Conservation (phyloP, 2,888 invertebrate species). For the Orgyia antiqua region DNA sequence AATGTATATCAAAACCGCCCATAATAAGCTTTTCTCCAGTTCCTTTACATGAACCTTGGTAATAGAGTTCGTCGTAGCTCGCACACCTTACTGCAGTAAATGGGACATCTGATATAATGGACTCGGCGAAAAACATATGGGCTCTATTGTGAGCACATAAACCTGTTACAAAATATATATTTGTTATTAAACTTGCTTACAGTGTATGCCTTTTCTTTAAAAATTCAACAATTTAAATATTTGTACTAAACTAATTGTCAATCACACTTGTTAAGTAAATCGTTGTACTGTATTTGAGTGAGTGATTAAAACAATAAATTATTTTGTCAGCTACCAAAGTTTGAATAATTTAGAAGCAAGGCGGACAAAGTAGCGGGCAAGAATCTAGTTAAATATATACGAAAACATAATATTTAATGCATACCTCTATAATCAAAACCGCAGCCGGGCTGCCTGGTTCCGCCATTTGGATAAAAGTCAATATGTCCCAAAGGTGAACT, state of each 20-base stretch:
- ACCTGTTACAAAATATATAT: slow-evolving; percentile 35
- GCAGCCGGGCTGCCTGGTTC: slow-evolving; percentile 78
- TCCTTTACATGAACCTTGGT: slow-evolving; percentile 58
- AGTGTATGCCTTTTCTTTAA: too few species aligned
- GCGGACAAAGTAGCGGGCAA: too few species aligned
- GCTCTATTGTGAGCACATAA: slow-evolving; percentile 75
- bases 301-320: too few species aligned
- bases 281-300: too few species aligned
- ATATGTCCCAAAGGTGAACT: slow-evolving; percentile 77
- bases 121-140: slow-evolving; percentile 75
- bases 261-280: too few species aligned
- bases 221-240: too few species aligned
- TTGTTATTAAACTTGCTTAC: too few species aligned
- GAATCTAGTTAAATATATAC: too few species aligned
- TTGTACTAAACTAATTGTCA: too few species aligned
- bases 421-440: slow-evolving; percentile 71
- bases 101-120: slow-evolving; percentile 60
- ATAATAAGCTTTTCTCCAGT: slow-evolving; percentile 71
- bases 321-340: too few species aligned
- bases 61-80: slow-evolving; percentile 64
- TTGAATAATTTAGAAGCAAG: too few species aligned
- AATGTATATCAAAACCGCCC: slow-evolving; percentile 73
- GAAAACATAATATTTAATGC: slow-evolving; percentile 1
- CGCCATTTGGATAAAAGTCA: slow-evolving; percentile 82
- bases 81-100: slow-evolving; percentile 69